Base-by-base conservation (phyloP, 2,113 vertebrate genomes). In the Paracanthobrama guichenoti region DNA sequence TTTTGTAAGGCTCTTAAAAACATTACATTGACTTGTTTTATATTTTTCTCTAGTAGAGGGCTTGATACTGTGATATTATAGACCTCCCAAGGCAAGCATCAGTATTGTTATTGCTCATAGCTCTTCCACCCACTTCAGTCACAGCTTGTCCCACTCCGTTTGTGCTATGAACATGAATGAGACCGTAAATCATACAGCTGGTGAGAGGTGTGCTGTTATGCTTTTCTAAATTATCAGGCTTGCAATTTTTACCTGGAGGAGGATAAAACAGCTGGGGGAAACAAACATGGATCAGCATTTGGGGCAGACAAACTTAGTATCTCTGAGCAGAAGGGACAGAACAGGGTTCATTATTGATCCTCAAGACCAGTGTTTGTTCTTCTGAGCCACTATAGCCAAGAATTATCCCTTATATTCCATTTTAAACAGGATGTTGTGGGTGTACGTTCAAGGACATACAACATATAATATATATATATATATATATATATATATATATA, bases 31-130 rank as follows among this genome's bases (percentile, higher is more conserved):
- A 72, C 39, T 46, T 46, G 22, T 72, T 46, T 72, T 72, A 13
- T 72, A 72, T 22, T 6, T 69, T 69, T 42, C 66, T 8, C 66
- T 39, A 39, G 64, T 35, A 16, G 39, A 39, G 31, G 31, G 28
- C 69, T 72, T 26, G 42, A 24, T 42, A 72, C 69, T 14, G 69
- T 72, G 69, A 46, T 72, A 46, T 46, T 72, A 66, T 20, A 46
- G 69, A 24, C 12, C 42, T 72, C 69, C 69, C 69, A 24, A 16
- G 69, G 42, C 69, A 24, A 44, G 6, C 42, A 24, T 72, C 69
- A 46, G 12, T 46, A 3, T 7, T 26, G 69, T 72, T 72, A 72
- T 72, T 72, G 69, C 69, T 72, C 42, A 0, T 42, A 46, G 69
- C 14, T 72, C 42, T 72, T 69, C 66, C 35, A 69, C 66, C 20